Base-by-base conservation (phyloP, 2,113 vertebrate species). In the Dryoscopus gambensis region DNA sequence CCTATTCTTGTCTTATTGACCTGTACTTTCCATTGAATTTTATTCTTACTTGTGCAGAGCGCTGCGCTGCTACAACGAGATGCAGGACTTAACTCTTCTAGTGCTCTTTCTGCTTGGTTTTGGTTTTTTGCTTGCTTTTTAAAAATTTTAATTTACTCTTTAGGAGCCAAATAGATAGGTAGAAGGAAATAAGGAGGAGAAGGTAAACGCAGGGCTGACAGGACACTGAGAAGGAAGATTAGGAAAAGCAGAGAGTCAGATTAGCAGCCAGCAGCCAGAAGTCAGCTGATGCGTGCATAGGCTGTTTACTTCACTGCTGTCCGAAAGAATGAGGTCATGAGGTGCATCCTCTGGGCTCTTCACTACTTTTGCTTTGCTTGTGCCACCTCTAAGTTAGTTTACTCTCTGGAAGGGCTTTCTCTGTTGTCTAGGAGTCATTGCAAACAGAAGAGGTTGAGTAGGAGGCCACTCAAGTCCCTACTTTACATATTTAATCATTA, bases 231-330 rank as follows among this genome's bases (percentile, higher is more conserved):
- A n/a, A 79, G 31, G 67, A 87, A 31, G 67, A 57, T 50, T 13
- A 68, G 28, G 23, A 35, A 63, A 77, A 81, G 52, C 49, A 49
- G 52, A 78, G 33, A 52, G 25, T 18, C 39, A 49, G n/a, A 53
- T 79, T 53, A 67, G 53, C 42, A 88, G 46, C 31, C 76, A 63
- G 47, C 4, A 9, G 28, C 27, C 53, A 69, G 57, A 76, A 91
- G 39, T 44, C 78, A 91, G 27, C 46, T 80, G 87, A 52, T 39
- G 35, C 0, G 0, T 37, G 27, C 22, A 6, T 0, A 5, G 33
- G 22, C 22, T 63, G 33, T 64, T 91, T 62, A 81, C 42, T 65
- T 81, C 76, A 10, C 25, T 77, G 59, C 30, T 67, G 39, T n/a
- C 24, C 0, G 8, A 86, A 73, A 42, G 35, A 84, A 49, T 30